Conservation (phyloP, 2,797 vertebrate genomes). For the Myotis vivesi region DNA sequence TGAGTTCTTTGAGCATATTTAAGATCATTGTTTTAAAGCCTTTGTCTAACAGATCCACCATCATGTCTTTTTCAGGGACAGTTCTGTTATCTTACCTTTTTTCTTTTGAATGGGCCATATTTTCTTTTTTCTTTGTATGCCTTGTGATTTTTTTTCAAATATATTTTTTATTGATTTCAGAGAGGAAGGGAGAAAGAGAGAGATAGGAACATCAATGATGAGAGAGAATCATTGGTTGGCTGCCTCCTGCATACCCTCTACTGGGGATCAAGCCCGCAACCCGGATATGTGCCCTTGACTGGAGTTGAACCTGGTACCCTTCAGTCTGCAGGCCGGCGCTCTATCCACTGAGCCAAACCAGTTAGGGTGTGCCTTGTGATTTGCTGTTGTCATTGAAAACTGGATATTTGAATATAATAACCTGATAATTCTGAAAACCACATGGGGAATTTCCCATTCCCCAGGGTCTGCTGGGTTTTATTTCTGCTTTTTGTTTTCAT, state of each 20-base stretch:
- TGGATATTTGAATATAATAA: background rate
- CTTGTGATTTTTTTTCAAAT: too few species aligned
- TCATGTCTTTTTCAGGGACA: background rate
- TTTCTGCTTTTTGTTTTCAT: background rate
- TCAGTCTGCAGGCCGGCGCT: too few species aligned
- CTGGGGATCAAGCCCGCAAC: too few species aligned
- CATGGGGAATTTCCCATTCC: background rate
- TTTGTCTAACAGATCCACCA: background rate
- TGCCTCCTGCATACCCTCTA: too few species aligned
- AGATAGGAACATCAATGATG: too few species aligned
- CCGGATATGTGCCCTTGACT: too few species aligned
- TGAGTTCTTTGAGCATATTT: background rate
- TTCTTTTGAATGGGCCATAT: background rate
- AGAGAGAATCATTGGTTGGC: too few species aligned
- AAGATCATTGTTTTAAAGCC: background rate
- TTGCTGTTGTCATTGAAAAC: background rate
- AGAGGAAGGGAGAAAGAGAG: too few species aligned
- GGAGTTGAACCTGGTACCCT: too few species aligned
- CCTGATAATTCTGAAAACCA: background rate
- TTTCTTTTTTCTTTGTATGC: background rate
- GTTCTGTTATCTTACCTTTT: background rate
- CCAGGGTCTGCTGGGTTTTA: background rate
- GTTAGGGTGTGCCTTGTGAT: background rate
- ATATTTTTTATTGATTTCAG: too few species aligned
- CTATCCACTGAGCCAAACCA: too few species aligned